phyloP scores from a whole-genome alignment of 2,888 invertebrate species.

The Branchinecta sandiegonensis region DNA sequence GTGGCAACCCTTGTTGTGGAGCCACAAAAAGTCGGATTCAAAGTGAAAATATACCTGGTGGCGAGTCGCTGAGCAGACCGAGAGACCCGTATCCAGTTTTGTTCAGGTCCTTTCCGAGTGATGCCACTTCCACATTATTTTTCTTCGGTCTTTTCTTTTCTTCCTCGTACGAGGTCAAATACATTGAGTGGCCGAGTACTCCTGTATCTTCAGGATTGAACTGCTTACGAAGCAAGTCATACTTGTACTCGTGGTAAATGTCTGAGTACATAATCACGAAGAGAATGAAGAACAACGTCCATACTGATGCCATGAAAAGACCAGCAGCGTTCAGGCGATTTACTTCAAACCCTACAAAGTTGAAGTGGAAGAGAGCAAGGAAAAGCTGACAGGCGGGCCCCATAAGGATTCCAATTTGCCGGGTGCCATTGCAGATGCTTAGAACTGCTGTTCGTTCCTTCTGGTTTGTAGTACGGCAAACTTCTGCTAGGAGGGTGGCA shows the following conservation, averaged over 20 bases:
- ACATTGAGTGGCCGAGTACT: conserved; percentile 16
- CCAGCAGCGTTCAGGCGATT: conserved; percentile 36
- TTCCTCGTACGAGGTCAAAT: conserved; percentile 13
- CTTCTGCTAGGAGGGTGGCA: conserved; percentile 35
- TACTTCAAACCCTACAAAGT: conserved; percentile 31
- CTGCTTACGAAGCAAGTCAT: conserved; percentile 20
- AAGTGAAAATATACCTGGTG: too few species aligned
- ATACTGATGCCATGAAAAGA: conserved; percentile 36
- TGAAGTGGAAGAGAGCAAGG: conserved; percentile 32
- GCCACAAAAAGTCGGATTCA: too few species aligned
- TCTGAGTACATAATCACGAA: conserved; percentile 18
- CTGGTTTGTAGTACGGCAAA: conserved; percentile 34
- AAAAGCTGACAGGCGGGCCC: conserved; percentile 37
- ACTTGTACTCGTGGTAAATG: conserved; percentile 22
- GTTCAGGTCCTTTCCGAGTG: not conserved
- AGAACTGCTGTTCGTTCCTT: conserved; percentile 35
- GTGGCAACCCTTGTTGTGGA: too few species aligned
- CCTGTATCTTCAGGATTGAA: not conserved
- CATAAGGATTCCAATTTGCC: conserved; percentile 35
- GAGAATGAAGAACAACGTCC: conserved; percentile 29
- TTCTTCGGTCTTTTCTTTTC: not conserved
- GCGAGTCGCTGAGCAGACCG: too few species aligned
- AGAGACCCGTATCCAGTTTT: not conserved
- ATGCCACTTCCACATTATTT: conserved; percentile 14
- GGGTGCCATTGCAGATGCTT: conserved; percentile 34